Conservation (phyloP, 2,113 vertebrate genomes). For the Cacatua alba region DNA sequence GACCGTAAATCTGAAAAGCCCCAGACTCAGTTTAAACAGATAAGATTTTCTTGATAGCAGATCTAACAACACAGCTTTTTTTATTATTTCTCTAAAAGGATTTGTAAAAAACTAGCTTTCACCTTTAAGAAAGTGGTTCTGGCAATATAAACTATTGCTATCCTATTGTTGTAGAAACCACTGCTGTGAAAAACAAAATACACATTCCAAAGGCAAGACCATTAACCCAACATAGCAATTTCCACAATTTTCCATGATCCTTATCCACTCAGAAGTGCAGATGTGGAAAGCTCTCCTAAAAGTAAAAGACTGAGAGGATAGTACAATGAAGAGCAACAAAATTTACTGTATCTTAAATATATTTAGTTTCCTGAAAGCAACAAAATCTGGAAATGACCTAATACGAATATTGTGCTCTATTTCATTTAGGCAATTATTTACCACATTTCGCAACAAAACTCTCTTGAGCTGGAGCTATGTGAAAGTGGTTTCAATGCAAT, state of each 20-base stretch:
- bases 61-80: not conserved
- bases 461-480: not conserved
- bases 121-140: not conserved
- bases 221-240: not conserved
- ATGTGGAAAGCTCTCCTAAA: not conserved
- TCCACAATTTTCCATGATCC: not conserved
- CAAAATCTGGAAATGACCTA: not conserved
- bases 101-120: not conserved
- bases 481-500: not conserved
- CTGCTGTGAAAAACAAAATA: not conserved
- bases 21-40: not conserved
- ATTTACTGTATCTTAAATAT: not conserved
- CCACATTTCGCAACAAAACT: not conserved
- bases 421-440: not conserved
- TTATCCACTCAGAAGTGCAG: not conserved
- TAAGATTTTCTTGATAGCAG: not conserved
- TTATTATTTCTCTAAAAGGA: not conserved
- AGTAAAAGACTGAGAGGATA: not conserved
- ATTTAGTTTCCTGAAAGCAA: not conserved
- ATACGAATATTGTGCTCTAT: not conserved
- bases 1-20: not conserved
- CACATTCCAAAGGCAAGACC: not conserved
- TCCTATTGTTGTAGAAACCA: not conserved
- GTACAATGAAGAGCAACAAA: not conserved
- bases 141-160: not conserved